These are phyloP conservation scores for Leptodactylus fallax DNA, from an alignment of 2,797 vertebrate genomes.

Conservation along the genomic window DNA sequence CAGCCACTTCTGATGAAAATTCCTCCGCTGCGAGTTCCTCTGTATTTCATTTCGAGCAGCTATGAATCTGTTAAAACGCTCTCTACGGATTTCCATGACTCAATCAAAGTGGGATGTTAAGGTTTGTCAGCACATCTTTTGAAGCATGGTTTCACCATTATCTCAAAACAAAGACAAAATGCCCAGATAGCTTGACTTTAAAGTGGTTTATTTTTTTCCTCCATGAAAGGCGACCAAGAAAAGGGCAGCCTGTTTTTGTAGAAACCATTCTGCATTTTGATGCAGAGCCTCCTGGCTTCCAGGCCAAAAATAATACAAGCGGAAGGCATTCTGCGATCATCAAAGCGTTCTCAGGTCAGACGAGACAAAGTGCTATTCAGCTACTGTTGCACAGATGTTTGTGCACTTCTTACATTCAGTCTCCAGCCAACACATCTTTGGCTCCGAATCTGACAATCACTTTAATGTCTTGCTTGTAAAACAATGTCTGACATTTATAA, in stretches of 20 bases:
- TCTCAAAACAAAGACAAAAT: slow-evolving; percentile 62
- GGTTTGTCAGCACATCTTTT: slow-evolving; percentile 62
- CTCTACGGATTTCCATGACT: slow-evolving; percentile 61
- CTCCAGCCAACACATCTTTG: slow-evolving; percentile 56
- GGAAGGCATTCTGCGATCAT: slow-evolving; percentile 56
- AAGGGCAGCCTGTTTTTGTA: slow-evolving; percentile 52
- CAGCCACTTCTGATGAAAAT: slow-evolving; percentile 63
- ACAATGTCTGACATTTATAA: slow-evolving; percentile 32
- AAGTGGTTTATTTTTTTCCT: slow-evolving; percentile 41
- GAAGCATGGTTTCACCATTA: slow-evolving; percentile 59
- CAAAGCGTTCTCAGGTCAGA: slow-evolving; percentile 61
- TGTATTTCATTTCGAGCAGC: slow-evolving; percentile 60
- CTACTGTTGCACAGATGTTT: slow-evolving; percentile 62
- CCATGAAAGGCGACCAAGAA: slow-evolving; percentile 54
- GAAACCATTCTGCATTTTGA: slow-evolving; percentile 53
- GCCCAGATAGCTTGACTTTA: slow-evolving; percentile 61
- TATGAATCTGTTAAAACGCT: slow-evolving; percentile 61
- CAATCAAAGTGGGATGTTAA: slow-evolving; percentile 57
- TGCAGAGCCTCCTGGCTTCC: slow-evolving; percentile 49
- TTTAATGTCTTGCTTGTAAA: slow-evolving; percentile 61
- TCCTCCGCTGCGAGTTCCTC: slow-evolving; percentile 52
- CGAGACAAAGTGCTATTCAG: slow-evolving; percentile 58
- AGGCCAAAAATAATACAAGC: slow-evolving; percentile 63
- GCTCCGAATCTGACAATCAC: slow-evolving; percentile 45
- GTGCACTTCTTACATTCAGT: slow-evolving; percentile 48